Conservation (phyloP, 2,797 vertebrate species). For the Pantherophis vulpinus region DNA sequence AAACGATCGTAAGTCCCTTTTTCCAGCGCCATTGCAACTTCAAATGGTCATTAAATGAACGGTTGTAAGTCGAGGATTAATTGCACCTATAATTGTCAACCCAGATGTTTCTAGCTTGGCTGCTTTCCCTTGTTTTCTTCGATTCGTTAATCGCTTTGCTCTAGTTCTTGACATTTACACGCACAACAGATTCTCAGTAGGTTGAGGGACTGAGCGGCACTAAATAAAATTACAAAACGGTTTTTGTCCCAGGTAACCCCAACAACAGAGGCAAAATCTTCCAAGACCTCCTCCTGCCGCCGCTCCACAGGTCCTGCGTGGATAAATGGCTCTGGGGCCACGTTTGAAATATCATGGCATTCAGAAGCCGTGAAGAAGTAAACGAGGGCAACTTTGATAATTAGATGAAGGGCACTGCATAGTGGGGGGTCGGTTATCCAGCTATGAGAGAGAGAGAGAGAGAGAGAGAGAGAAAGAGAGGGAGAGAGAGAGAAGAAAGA, state of each 20-base stretch:
- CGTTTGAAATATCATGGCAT: background rate
- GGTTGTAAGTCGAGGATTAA: background rate
- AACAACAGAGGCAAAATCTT: accelerated
- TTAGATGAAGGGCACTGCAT: background rate
- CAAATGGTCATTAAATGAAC: background rate
- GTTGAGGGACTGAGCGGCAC: background rate
- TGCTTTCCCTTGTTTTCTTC: background rate
- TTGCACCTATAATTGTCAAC: background rate
- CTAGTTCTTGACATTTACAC: background rate
- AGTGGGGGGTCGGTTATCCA: background rate
- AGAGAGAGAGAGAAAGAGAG: accelerated
- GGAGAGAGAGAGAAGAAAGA: too few relatives aligned
- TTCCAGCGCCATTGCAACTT: background rate
- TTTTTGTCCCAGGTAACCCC: background rate
- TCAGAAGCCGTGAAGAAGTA: too few relatives aligned
- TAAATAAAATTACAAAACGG: background rate
- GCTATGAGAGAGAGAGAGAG: background rate
- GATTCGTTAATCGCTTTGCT: background rate
- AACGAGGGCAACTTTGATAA: background rate
- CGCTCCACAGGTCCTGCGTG: accelerated
- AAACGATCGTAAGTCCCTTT: too few relatives aligned
- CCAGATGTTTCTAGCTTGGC: background rate
- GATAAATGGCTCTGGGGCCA: background rate
- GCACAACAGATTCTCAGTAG: background rate
- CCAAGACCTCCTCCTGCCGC: background rate